phyloP scores from a whole-genome alignment of 2,797 vertebrate genomes.

The Centroberyx gerrardi region DNA sequence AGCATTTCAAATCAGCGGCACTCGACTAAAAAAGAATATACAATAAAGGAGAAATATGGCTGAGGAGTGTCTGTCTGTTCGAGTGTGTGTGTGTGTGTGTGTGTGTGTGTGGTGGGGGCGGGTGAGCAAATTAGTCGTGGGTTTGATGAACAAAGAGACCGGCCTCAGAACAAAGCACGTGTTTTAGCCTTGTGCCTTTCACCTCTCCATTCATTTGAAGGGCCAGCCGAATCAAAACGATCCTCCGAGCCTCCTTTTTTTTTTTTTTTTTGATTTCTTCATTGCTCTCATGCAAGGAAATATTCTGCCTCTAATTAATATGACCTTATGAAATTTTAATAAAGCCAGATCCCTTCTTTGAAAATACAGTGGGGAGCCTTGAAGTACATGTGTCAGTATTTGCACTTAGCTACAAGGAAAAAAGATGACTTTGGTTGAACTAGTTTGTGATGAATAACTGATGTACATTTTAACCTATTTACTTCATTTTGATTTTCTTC shows the following conservation, averaged over 20 bases:
- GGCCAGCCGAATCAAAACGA: slow-evolving; percentile 80
- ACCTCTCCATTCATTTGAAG: slow-evolving; percentile 83
- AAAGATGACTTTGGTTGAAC: slow-evolving; percentile 79
- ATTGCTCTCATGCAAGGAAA: slow-evolving; percentile 81
- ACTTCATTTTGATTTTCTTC: slow-evolving; percentile 79
- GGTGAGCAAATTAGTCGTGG: slow-evolving; percentile 80
- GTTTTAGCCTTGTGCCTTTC: slow-evolving; percentile 83
- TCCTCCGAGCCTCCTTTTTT: slow-evolving; percentile 67
- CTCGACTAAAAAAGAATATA: slow-evolving; percentile 85
- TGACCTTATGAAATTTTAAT: slow-evolving; percentile 87
- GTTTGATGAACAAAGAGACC: slow-evolving; percentile 85
- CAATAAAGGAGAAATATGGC: slow-evolving; percentile 84
- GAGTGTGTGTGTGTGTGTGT: slow-evolving; percentile 42
- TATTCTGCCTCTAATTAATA: slow-evolving; percentile 86
- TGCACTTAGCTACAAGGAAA: slow-evolving; percentile 75
- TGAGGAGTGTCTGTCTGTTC: slow-evolving; percentile 46
- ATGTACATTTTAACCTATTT: slow-evolving; percentile 87
- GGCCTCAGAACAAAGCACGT: slow-evolving; percentile 80
- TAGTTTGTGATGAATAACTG: slow-evolving; percentile 84
- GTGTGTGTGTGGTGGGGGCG: slow-evolving; percentile 54
- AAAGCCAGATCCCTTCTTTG: slow-evolving; percentile 77
- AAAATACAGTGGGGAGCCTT: slow-evolving; percentile 80
- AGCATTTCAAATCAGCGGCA: slow-evolving; percentile 87
- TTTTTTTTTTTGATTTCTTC: slow-evolving; percentile 80
- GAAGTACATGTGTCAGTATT: slow-evolving; percentile 89